A percentile compares a stretch with the other conserved stretches of the same genome.
Conservation (phyloP, 2,888 invertebrate species). For the Calameuta idolon region DNA sequence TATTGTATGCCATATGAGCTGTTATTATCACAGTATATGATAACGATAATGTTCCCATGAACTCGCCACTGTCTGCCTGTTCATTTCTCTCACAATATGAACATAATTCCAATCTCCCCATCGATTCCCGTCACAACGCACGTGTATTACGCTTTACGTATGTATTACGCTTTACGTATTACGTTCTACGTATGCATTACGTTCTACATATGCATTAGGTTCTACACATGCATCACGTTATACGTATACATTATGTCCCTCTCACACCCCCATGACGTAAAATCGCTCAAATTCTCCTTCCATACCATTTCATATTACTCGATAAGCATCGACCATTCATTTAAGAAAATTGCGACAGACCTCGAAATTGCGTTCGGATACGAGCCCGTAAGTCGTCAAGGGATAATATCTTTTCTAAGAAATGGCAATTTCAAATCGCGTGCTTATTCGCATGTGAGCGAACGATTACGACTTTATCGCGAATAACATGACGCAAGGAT, state of each 20-base stretch:
- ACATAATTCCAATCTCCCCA: constrained; percentile 31
- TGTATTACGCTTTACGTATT: background rate
- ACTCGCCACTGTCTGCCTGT: constrained; percentile 33
- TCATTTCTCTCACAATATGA: constrained; percentile 26
- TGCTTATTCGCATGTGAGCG: background rate
- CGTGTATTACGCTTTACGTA: background rate
- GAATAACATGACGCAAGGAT: background rate
- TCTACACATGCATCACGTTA: background rate
- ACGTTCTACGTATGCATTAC: background rate
- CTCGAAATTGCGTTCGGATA: background rate
- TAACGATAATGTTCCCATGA: constrained; percentile 57
- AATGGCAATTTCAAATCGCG: background rate
- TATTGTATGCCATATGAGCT: constrained; percentile 35
- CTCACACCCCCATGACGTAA: background rate
- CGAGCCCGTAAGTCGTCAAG: background rate
- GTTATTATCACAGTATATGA: constrained; percentile 47
- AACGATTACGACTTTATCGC: background rate
- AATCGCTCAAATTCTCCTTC: background rate
- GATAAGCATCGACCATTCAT: background rate
- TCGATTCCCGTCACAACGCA: constrained; percentile 14
- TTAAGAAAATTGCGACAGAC: background rate
- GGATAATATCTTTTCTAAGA: background rate
- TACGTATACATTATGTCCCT: background rate
- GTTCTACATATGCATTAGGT: too few relatives aligned
- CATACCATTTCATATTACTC: background rate